A percentile compares a stretch with the other conserved stretches of the same genome.
phyloP scores from a whole-genome alignment of 2,113 vertebrate species.

The Thymallus thymallus region DNA sequence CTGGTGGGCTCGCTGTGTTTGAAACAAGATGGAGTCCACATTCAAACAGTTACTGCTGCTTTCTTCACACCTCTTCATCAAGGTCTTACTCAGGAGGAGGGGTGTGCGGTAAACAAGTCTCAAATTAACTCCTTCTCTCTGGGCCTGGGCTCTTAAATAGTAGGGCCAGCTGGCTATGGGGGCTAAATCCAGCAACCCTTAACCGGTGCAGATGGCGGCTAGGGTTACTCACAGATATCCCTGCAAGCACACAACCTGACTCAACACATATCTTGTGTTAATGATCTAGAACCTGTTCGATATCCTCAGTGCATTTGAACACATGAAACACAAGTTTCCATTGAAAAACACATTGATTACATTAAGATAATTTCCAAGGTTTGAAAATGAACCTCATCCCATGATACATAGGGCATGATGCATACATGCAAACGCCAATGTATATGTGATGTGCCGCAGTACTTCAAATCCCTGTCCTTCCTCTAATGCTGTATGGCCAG shows the following conservation, averaged over 20 bases:
- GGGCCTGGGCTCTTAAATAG: slow-evolving; percentile 54
- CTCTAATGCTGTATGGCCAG: not conserved
- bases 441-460: not conserved
- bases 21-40: not conserved
- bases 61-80: not conserved
- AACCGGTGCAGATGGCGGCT: slow-evolving; percentile 40
- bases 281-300: not conserved
- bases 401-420: no score
- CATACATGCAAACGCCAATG: no score
- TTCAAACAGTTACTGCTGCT: not conserved
- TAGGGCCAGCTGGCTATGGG: slow-evolving; percentile 56
- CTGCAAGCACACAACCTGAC: slow-evolving; percentile 9
- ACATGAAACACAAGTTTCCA: not conserved
- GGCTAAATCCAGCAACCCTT: slow-evolving; percentile 55
- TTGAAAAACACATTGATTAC: no score
- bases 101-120: slow-evolving; percentile 47
- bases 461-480: not conserved
- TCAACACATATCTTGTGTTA: slow-evolving; percentile 1
- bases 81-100: slow-evolving; percentile 24
- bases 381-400: no score
- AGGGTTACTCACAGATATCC: slow-evolving; percentile 35
- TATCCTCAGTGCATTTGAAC: not conserved
- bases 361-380: no score
- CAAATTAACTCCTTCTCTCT: slow-evolving; percentile 32
- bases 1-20: not conserved